Conservation (phyloP, 2,797 vertebrate species). For the Momotus momota region DNA sequence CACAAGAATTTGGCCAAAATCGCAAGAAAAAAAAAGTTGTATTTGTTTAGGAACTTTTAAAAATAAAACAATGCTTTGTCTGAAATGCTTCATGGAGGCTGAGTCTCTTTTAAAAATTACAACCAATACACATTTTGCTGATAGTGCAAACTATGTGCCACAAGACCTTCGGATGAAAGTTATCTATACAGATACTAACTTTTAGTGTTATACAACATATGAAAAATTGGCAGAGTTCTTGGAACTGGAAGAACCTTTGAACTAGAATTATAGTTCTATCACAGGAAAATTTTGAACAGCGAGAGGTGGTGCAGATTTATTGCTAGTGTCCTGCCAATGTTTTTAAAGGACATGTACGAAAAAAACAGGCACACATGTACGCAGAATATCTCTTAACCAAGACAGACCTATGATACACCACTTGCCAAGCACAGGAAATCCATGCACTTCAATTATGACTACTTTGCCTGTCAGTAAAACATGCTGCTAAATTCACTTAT, state of each 20-base stretch:
- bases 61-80: not conserved
- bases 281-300: not conserved
- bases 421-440: not conserved
- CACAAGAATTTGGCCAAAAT: not conserved
- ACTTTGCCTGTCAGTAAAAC: not conserved
- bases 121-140: not conserved
- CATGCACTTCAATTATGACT: not conserved
- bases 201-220: not conserved
- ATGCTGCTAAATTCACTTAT: not conserved
- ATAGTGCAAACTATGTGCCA: not conserved
- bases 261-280: not conserved
- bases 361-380: rapidly evolving
- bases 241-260: not conserved
- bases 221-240: not conserved
- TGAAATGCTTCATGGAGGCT: not conserved
- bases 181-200: not conserved
- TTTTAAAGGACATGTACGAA: not conserved
- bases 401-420: not conserved
- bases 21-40: not conserved
- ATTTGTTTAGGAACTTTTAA: not conserved
- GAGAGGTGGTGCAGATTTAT: not conserved
- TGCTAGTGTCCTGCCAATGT: not conserved
- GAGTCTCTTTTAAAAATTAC: not conserved
- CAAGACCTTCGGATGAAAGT: not conserved
- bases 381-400: not conserved